Conservation (phyloP, 2,797 vertebrate species). For the Xenops minutus region DNA sequence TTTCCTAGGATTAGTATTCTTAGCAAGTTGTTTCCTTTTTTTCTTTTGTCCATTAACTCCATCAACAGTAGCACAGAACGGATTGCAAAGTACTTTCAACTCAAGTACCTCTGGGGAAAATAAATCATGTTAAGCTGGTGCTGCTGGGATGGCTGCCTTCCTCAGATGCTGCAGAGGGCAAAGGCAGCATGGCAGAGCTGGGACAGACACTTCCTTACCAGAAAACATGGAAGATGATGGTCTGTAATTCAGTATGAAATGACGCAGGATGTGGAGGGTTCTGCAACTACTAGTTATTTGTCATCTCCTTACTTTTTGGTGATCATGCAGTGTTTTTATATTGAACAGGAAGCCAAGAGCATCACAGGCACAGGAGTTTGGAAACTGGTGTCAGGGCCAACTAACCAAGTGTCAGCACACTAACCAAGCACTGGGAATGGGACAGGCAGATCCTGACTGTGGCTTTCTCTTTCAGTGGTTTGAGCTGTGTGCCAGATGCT, state of each 20-base stretch:
- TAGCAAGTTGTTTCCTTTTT: background rate
- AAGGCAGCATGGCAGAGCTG: background rate
- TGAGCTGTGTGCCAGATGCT: background rate
- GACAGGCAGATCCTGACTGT: background rate
- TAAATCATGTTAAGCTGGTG: background rate
- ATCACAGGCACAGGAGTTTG: background rate
- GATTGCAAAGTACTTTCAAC: background rate
- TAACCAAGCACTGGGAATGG: background rate
- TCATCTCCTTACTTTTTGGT: background rate
- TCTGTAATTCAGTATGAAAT: background rate
- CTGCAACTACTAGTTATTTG: background rate
- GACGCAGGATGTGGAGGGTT: background rate
- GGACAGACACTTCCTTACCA: background rate
- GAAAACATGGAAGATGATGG: background rate
- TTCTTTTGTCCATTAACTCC: background rate
- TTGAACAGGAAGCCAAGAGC: background rate
- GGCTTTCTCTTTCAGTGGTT: background rate
- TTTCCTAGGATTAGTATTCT: background rate
- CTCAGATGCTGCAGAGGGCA: background rate
- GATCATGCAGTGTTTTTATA: background rate
- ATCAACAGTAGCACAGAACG: background rate
- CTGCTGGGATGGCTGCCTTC: background rate
- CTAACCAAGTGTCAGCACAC: too few species aligned
- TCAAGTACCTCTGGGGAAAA: background rate
- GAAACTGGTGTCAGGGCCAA: background rate